A percentile compares a stretch with the other conserved stretches of the same genome.
Evolutionary conservation across 2,888 invertebrate species (phyloP).

Genomic region (Melanchra persicariae): DNA sequence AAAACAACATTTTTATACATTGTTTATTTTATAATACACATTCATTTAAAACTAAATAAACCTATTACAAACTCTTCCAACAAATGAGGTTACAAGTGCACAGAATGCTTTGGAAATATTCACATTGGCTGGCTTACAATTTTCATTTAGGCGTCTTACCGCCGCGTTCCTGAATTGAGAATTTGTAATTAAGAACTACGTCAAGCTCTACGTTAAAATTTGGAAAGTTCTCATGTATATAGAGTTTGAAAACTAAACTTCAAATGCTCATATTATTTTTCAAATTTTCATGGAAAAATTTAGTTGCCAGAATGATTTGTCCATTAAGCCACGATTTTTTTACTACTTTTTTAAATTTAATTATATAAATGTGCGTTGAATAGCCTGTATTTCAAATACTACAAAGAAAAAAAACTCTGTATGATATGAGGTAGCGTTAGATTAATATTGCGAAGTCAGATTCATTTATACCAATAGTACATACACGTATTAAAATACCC

Average conservation of each 20-base stretch:
- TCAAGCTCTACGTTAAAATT: no score
- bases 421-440: conserved; percentile 43
- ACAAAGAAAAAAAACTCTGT: background rate
- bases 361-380: background rate
- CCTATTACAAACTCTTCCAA: background rate
- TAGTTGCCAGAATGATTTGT: no score
- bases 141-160: no score
- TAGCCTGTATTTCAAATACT: background rate
- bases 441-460: conserved; percentile 35
- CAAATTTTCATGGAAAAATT: no score
- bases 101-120: no score
- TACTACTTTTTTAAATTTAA: background rate
- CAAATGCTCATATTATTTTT: no score
- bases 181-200: no score
- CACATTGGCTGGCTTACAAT: no score
- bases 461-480: background rate
- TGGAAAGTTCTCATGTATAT: no score
- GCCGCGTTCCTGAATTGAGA: no score
- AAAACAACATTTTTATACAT: background rate
- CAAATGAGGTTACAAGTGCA: background rate
- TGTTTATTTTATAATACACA: conserved; percentile 8
- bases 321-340: background rate
- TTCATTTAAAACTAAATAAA: conserved; percentile 17
- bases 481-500: conserved; percentile 6
- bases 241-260: no score